Base-by-base conservation (phyloP, 2,888 invertebrate genomes). In the Elmis aenea region DNA sequence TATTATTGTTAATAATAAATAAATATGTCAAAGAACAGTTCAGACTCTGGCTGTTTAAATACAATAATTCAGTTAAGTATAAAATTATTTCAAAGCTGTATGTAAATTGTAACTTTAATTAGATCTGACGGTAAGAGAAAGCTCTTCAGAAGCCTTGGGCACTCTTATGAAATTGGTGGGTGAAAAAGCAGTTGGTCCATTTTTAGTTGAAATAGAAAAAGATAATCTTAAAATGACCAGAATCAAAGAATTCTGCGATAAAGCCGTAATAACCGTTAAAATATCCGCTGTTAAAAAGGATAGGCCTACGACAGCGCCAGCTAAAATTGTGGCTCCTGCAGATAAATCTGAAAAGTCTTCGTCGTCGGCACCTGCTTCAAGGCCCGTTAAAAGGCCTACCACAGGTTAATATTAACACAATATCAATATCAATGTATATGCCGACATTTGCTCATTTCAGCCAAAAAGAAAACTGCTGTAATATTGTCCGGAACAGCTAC, bases 121-220 rank as follows among this genome's bases (percentile, higher is more conserved):
- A 71, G 94, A 96, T 71, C 90, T 91, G 0, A 77, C 77, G 1
- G 97, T 97, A 0, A 75, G 97, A 54, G 97, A 99, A 61, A 84
- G 86, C 37, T 84, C 94, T 0, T 91, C 91, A 0, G 89, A 92
- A 61, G 95, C 96, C 0, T 67, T 99, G 9, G 99, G 97, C 5
- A 94, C 93, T 0, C 81, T 92, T 1, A 84, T 93, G 72, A 95
- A 94, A 67, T 77, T 95, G 3, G 86, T 96, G 6, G 89, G 95
- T 1, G 96, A 97, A 59, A 94, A 93, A 66, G 79, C 82, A 21
- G 81, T 97, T 38, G 76, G 76, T 26, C 87, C 91, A 0, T 89
- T 91, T 61, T 74, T 96, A 12, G 79, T 81, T 1, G 96, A 96
- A 62, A 67, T 97, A 1, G 97, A 99, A 64, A 79, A 81, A 1